Evolutionary conservation across 2,888 invertebrate species (phyloP).

Genomic region (Sarcophaga carnaria): DNA sequence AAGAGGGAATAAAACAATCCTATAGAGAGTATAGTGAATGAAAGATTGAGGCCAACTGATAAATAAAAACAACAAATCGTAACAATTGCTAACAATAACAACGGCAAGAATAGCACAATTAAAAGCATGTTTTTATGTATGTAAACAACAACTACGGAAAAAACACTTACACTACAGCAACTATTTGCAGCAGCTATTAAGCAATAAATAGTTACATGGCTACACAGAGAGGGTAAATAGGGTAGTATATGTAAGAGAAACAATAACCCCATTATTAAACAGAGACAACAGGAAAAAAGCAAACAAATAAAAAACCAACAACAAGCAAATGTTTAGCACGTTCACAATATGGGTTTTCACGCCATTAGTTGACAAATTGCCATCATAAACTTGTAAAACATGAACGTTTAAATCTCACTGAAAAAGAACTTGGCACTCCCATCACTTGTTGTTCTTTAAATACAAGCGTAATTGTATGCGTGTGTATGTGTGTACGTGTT

Average conservation of each 20-base stretch:
- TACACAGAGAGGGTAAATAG: too few relatives aligned
- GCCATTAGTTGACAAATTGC: constrained; percentile 60
- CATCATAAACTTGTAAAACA: constrained; percentile 63
- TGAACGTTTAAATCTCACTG: constrained; percentile 19
- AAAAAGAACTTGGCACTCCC: not conserved
- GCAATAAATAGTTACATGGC: too few relatives aligned
- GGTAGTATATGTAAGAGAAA: too few relatives aligned
- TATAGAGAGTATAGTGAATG: too few relatives aligned
- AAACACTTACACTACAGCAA: too few relatives aligned
- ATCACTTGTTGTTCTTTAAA: not conserved
- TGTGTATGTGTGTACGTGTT: not conserved
- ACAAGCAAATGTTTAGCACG: constrained; percentile 24
- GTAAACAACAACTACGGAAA: too few relatives aligned
- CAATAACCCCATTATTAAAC: not conserved
- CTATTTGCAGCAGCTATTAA: too few relatives aligned
- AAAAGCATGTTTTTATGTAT: not conserved
- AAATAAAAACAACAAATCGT: not conserved
- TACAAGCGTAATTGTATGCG: not conserved
- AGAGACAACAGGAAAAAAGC: not conserved
- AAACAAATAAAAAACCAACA: constrained; percentile 8
- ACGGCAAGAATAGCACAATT: not conserved
- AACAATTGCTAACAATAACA: not conserved
- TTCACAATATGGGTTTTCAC: constrained; percentile 59
- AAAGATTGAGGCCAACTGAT: not conserved
- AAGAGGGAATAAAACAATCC: not conserved